Evolutionary conservation across 2,113 vertebrate genomes (phyloP).

Genomic region (Pseudopipra pipra): DNA sequence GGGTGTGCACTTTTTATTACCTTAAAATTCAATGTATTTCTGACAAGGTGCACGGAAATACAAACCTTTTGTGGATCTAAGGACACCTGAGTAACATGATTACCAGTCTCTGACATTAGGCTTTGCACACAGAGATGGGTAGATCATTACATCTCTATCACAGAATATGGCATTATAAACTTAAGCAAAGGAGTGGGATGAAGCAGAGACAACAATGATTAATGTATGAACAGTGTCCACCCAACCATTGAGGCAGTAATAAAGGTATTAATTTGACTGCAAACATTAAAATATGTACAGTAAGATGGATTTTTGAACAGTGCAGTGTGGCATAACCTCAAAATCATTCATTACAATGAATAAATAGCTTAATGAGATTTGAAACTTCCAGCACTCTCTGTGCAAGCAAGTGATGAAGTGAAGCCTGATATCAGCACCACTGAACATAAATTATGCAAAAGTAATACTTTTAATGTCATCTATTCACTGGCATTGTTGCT

Average conservation of each 20-base stretch:
- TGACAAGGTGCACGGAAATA: neutral
- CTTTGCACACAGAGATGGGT: neutral
- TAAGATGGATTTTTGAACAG: slow-evolving; percentile 74
- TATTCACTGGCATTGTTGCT: slow-evolving; percentile 70
- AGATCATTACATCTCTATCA: neutral
- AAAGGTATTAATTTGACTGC: slow-evolving; percentile 75
- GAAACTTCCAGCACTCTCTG: slow-evolving; percentile 63
- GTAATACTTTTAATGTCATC: slow-evolving; percentile 74
- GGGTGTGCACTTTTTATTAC: fast-evolving
- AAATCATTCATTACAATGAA: slow-evolving; percentile 77
- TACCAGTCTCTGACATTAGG: neutral
- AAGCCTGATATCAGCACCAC: slow-evolving; percentile 69
- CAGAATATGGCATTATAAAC: neutral
- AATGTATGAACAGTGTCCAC: slow-evolving; percentile 63
- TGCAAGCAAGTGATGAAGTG: slow-evolving; percentile 68
- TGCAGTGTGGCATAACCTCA: slow-evolving; percentile 72
- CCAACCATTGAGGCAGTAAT: slow-evolving; percentile 73
- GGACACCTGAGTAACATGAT: neutral
- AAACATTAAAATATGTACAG: slow-evolving; percentile 65
- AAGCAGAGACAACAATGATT: slow-evolving; percentile 63
- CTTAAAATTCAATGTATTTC: neutral
- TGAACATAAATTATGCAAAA: slow-evolving; percentile 83
- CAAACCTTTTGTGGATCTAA: neutral
- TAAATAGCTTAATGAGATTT: slow-evolving; percentile 81
- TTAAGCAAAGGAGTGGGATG: neutral